phyloP scores from a whole-genome alignment of 2,888 invertebrate species.

The Phymatocera aterrima region DNA sequence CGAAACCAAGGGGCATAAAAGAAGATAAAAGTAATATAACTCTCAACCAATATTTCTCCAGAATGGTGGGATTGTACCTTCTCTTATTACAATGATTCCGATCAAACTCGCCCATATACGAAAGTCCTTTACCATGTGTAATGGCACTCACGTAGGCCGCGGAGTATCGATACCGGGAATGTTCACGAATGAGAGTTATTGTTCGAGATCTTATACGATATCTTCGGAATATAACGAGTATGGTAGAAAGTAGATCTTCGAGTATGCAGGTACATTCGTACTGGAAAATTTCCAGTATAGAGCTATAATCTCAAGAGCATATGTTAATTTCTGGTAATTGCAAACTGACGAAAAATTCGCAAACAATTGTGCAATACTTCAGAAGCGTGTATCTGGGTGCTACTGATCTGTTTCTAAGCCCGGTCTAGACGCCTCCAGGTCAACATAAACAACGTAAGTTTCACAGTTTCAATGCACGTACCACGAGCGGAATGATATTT shows the following conservation, averaged over 20 bases:
- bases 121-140: slow-evolving; percentile 19
- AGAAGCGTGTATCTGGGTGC: no score
- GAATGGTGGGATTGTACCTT: slow-evolving; percentile 20
- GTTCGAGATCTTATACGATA: neutral
- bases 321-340: neutral
- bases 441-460: neutral
- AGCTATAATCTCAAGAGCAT: neutral
- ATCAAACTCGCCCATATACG: slow-evolving; percentile 35
- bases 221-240: neutral
- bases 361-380: no score
- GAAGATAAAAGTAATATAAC: slow-evolving; percentile 21
- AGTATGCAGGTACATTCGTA: neutral
- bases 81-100: slow-evolving; percentile 28
- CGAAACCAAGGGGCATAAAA: neutral
- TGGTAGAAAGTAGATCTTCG: neutral
- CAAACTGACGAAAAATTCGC: neutral
- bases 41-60: slow-evolving; percentile 2
- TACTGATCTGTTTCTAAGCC: neutral
- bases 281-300: neutral
- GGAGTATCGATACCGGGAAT: slow-evolving; percentile 12
- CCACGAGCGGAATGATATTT: neutral
- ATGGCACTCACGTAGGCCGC: slow-evolving; percentile 26
- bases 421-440: neutral
- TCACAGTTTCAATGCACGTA: neutral
- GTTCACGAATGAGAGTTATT: slow-evolving; percentile 15